These are phyloP conservation scores for Catamblyrhynchus diadema DNA, from an alignment of 2,797 vertebrate genomes.

Conservation along the genomic window DNA sequence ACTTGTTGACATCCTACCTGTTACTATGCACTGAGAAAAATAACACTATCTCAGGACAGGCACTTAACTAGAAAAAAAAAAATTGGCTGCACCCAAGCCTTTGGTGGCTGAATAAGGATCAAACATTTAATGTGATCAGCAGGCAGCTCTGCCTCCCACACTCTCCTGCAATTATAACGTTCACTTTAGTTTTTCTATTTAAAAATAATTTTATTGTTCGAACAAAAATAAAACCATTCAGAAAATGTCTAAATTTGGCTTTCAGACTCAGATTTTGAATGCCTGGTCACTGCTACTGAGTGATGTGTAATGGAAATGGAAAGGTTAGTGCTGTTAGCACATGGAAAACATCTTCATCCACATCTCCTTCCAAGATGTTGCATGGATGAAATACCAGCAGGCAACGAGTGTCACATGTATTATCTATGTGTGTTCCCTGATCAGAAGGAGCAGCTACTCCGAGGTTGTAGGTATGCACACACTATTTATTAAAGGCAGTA, in stretches of 20 bases:
- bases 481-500: neutral
- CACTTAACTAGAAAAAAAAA: neutral
- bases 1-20: neutral
- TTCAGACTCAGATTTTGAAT: neutral
- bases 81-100: neutral
- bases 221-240: neutral
- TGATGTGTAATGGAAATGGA: neutral
- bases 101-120: neutral
- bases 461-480: neutral
- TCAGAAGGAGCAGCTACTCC: neutral
- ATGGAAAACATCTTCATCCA: neutral
- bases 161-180: neutral
- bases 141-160: neutral
- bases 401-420: fast-evolving
- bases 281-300: neutral
- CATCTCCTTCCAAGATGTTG: neutral
- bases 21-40: neutral
- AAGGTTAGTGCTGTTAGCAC: neutral
- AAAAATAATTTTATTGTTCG: neutral
- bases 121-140: neutral
- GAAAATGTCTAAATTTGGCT: neutral
- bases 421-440: neutral
- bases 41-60: neutral
- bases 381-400: neutral
- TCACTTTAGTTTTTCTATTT: neutral